These are phyloP conservation scores for Procavia capensis DNA, from an alignment of 2,113 vertebrate species.

Conservation along the genomic window DNA sequence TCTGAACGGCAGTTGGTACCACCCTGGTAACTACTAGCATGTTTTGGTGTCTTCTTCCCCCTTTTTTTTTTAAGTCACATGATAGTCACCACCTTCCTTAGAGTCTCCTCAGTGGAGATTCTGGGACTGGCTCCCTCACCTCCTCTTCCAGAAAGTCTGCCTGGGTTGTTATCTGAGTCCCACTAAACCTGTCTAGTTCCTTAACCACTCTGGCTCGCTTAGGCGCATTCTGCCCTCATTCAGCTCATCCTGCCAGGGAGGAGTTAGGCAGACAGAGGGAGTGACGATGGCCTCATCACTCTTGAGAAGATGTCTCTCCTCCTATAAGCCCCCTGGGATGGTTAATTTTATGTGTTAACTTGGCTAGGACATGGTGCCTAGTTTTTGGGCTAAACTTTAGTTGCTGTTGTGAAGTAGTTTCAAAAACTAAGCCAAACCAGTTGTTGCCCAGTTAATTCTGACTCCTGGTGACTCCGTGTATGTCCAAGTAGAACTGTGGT, in stretches of 20 bases:
- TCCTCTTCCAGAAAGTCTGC: slow-evolving; percentile 6
- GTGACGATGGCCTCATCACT: neutral
- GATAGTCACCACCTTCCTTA: neutral
- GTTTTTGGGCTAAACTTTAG: neutral
- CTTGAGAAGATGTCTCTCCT: neutral
- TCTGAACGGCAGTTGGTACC: too few species aligned
- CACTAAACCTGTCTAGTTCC: neutral
- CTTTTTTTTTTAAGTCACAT: too few species aligned
- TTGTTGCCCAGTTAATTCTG: neutral
- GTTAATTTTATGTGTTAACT: neutral
- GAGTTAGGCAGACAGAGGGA: neutral
- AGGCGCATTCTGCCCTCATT: neutral
- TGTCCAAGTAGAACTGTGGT: neutral
- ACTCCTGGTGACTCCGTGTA: neutral
- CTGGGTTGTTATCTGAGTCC: neutral
- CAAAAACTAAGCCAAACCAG: neutral
- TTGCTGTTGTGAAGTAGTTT: neutral
- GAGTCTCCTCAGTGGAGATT: neutral
- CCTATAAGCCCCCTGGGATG: neutral
- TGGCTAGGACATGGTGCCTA: neutral
- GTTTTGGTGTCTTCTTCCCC: too few species aligned
- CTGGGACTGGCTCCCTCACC: neutral
- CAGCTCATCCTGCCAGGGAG: neutral
- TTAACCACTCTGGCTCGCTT: neutral
- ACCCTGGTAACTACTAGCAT: too few species aligned